Evolutionary conservation across 1,140 invertebrate genomes (phyloP), one percentile per base, ranked within the genome.

Genomic region (Oryctes rhinoceros): DNA sequence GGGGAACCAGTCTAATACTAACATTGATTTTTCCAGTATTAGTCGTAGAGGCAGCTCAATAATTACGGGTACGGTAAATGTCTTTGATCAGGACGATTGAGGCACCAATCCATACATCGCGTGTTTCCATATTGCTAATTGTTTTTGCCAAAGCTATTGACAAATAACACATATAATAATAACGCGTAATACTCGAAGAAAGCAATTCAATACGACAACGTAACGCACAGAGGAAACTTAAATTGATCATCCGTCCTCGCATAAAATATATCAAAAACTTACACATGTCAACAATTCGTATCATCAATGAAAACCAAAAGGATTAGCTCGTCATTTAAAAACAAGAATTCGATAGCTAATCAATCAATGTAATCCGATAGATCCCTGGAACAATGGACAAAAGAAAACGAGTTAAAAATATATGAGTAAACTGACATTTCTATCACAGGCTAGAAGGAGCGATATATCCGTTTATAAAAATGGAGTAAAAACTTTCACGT

Each of bases 371-470:
- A 59, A 59, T n/a, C 53, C 53, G 15, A 18, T 59, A 18, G 18
- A 59, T 18, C 53, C 53, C 53, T 15, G 15, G 53, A 71, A 71
- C 10, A 71, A 71, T 71, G 65, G 65, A 71, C 13, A 71, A 71
- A 71, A 24, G 65, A 37, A 37, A 71, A 71, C 20, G 11, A 15
- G 24, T 71, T 62, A 62, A 62, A 62, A 71, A 71, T 59, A 71
- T 35, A 71, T 37, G 35, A 71, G 20, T 10, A 76, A 76, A 49
- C 47, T 39, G 75, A 76, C 37, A 79, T 80, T 81, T 84, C 85
- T 86, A 86, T 86, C 85, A 86, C 85, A 86, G 85, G 84, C 84
- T 84, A 84, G 84, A 82, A 83, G 84, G 83, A 85, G 84, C 83
- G 81, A 80, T 74, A 71, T 71, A 71, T 71, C 35, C 65, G 20